Evolutionary conservation across 2,797 vertebrate species (phyloP).

Genomic region (Enteromius fasciolatus): DNA sequence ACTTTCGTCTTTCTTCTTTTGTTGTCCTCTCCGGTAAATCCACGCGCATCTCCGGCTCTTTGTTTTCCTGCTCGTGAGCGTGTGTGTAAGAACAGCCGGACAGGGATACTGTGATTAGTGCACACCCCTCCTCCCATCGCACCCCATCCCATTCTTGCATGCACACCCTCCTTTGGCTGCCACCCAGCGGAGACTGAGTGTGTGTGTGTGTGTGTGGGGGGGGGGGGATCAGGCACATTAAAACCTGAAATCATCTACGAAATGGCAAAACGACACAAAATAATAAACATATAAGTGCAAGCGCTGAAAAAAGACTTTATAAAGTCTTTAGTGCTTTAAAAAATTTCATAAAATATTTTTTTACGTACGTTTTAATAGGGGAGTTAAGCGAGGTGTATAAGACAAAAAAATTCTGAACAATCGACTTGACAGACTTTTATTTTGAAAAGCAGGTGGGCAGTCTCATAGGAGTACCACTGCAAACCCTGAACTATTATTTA

Average conservation of each 20-base stretch:
- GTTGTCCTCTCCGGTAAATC: slow-evolving; percentile 40
- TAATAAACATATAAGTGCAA: background rate
- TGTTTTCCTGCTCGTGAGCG: slow-evolving; percentile 56
- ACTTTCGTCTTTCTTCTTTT: slow-evolving; percentile 36
- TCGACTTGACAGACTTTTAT: background rate
- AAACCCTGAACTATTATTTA: background rate
- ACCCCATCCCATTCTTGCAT: background rate
- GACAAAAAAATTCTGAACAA: background rate
- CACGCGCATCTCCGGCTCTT: slow-evolving; percentile 52
- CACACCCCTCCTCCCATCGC: slow-evolving; percentile 41
- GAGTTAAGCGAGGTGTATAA: background rate
- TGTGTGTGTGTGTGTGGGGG: background rate
- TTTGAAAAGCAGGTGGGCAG: slow-evolving; percentile 12
- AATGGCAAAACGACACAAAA: background rate
- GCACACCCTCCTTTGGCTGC: background rate
- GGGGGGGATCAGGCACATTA: background rate
- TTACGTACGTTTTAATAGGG: background rate
- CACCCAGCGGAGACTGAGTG: background rate
- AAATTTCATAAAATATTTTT: background rate
- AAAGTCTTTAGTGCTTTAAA: background rate
- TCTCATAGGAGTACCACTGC: background rate
- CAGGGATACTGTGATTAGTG: slow-evolving; percentile 30
- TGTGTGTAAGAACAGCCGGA: slow-evolving; percentile 30
- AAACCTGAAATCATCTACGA: background rate
- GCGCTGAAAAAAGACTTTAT: background rate